Base-by-base conservation (phyloP, 53 echinoderm and acorn worm genomes). In the Crossaster papposus region DNA sequence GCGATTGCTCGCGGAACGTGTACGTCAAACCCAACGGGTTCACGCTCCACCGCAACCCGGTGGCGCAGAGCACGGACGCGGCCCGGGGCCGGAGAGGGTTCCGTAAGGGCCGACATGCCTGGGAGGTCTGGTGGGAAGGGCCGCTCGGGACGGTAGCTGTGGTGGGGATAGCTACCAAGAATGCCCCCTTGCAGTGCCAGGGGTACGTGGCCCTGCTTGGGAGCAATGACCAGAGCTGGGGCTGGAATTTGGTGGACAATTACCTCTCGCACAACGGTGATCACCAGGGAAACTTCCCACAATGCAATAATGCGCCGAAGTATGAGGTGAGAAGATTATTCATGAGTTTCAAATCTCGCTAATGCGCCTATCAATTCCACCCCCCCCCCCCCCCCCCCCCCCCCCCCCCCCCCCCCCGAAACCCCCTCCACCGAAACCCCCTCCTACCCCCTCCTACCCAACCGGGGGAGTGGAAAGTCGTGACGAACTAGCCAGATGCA, bases 41-140 rank as follows among this genome's bases (percentile, higher is more conserved):
- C 83, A 94, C 94, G 36, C 86, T 98, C 26, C 98, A 98, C 83
- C 89, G 98, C 55, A 98, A 96, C 89, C 98, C 98, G n/a, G 98
- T 98, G 18, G 98, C 98, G 29, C 98, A 98, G 90, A 96, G 96
- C 84, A 98, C 98, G 58, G 98, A 96, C 81, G 98, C 93, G 71
- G 96, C 96, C 36, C 92, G 98, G 81, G 98, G 96, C 10, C 93
- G 93, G 81, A 68, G 92, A 80, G 96, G 96, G 11, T 98, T 98
- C 89, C 92, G 96, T 26, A 94, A 91, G 54, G 98, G 98, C 14
- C 82, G 98, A 34, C 98, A 96, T 73, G 91, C 96, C 24, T 98
- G 98, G 98, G 98, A 98, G 63, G 94, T 98, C 36, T 98, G 98
- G 98, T 98, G 98, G 98, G 96, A 98, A 88, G 98, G 98, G 11